phyloP scores from a whole-genome alignment of 1,140 invertebrate species.

The Drosophila ananassae region DNA sequence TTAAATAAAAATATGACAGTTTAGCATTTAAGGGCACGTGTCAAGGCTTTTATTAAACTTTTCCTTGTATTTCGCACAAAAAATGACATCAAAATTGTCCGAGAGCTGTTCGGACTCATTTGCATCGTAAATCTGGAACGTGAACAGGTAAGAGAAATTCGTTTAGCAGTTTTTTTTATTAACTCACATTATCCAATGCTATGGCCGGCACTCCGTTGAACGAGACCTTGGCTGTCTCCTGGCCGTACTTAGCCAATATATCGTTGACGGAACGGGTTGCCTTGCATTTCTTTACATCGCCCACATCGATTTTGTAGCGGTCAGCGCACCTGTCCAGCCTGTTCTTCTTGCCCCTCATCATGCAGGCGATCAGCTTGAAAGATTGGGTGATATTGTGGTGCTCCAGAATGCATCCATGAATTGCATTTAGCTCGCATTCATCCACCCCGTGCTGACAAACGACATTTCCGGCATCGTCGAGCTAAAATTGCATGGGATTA shows the following conservation, averaged over 20 bases:
- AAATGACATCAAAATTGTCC: slow-evolving; percentile 44
- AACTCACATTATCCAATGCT: slow-evolving; percentile 51
- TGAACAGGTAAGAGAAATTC: neutral
- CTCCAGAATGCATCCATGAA: slow-evolving; percentile 80
- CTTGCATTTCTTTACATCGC: slow-evolving; percentile 50
- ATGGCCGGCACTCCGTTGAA: slow-evolving; percentile 52
- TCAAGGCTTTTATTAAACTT: slow-evolving; percentile 49
- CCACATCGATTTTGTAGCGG: slow-evolving; percentile 47
- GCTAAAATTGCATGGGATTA: slow-evolving; percentile 14
- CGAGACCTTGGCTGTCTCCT: slow-evolving; percentile 19
- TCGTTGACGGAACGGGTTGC: slow-evolving; percentile 29
- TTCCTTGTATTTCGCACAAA: slow-evolving; percentile 52
- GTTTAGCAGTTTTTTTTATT: neutral
- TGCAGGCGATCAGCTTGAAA: slow-evolving; percentile 71
- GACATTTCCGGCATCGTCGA: slow-evolving; percentile 23
- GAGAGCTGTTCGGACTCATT: slow-evolving; percentile 25
- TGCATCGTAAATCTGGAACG: slow-evolving; percentile 24
- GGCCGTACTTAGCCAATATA: slow-evolving; percentile 54
- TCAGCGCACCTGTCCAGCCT: slow-evolving; percentile 51
- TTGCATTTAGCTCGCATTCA: slow-evolving; percentile 78
- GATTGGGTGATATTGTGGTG: slow-evolving; percentile 50
- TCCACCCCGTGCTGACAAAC: slow-evolving; percentile 68
- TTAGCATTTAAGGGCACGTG: slow-evolving; percentile 12
- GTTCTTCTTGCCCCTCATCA: slow-evolving; percentile 61
- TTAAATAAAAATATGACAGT: too few species aligned